Conservation (phyloP, 2,113 vertebrate genomes). For the Paracanthobrama guichenoti region DNA sequence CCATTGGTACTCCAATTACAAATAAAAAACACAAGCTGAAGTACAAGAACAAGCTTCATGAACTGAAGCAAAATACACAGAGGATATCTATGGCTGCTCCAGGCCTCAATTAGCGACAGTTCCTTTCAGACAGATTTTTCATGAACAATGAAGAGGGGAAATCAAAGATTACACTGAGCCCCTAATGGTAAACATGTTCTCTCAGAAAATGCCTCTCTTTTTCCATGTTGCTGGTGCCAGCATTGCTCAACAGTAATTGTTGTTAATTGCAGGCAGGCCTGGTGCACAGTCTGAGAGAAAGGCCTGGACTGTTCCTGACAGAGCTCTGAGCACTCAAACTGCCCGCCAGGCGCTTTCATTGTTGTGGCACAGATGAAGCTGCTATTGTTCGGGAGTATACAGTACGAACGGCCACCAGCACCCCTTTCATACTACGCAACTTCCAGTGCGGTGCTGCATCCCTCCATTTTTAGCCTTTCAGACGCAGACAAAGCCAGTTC, state of each 20-base stretch:
- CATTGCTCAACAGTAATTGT: slow-evolving; percentile 38
- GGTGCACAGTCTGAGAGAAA: not conserved
- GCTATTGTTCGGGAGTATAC: slow-evolving; percentile 22
- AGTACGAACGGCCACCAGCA: slow-evolving; percentile 4
- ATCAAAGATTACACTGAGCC: slow-evolving; percentile 16
- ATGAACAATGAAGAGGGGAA: slow-evolving; percentile 14
- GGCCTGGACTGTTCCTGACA: slow-evolving; percentile 32
- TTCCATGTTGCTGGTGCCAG: slow-evolving; percentile 16
- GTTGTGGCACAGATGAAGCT: slow-evolving; percentile 21
- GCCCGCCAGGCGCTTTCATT: slow-evolving; percentile 33
- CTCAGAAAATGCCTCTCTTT: slow-evolving; percentile 16
- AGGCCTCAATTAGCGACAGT: not conserved
- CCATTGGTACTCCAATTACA: not conserved
- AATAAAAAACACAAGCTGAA: slow-evolving; percentile 6
- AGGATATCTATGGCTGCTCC: not conserved
- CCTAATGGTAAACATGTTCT: slow-evolving; percentile 17
- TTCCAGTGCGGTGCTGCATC: not conserved
- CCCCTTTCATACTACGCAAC: slow-evolving; percentile 25
- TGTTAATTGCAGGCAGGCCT: slow-evolving; percentile 34
- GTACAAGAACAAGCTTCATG: not conserved
- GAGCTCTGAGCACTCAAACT: slow-evolving; percentile 23
- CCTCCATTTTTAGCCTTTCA: slow-evolving; percentile 25
- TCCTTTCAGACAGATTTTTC: slow-evolving; percentile 13
- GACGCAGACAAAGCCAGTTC: slow-evolving; percentile 27
- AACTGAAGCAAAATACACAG: slow-evolving; percentile 8